phyloP scores from a whole-genome alignment of 1,140 invertebrate genomes.

The Dreissena rostriformis region DNA sequence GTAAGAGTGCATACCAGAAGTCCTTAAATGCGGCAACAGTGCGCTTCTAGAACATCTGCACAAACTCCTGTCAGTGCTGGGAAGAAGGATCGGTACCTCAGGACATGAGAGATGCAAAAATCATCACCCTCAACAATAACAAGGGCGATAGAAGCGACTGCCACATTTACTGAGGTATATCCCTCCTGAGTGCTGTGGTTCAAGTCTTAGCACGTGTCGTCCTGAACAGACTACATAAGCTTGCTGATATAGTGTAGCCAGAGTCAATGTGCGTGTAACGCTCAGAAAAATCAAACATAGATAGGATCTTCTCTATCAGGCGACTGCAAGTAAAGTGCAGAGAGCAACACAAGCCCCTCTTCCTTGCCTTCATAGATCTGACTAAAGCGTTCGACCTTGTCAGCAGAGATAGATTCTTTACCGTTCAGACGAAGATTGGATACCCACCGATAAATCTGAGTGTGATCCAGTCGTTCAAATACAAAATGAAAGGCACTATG shows the following conservation, averaged over 20 bases:
- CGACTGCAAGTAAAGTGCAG: not conserved
- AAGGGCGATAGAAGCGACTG: conserved; percentile 33
- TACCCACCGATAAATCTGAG: conserved; percentile 36
- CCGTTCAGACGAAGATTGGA: conserved; percentile 28
- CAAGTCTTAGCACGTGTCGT: conserved; percentile 7
- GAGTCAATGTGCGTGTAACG: conserved; percentile 13
- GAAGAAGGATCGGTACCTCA: not conserved
- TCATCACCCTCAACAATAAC: conserved; percentile 27
- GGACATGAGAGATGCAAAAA: conserved; percentile 31
- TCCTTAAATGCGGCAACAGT: not conserved
- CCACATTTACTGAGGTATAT: conserved; percentile 18
- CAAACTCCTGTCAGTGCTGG: conserved; percentile 6
- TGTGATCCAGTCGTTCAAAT: too few species aligned
- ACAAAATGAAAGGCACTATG: too few species aligned
- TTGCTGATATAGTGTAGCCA: not conserved
- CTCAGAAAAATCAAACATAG: conserved; percentile 19
- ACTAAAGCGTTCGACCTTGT: conserved; percentile 44
- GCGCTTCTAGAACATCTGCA: conserved; percentile 5
- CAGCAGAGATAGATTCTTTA: conserved; percentile 16
- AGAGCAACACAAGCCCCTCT: conserved; percentile 25
- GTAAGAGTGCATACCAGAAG: not conserved
- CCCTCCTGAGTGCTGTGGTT: conserved; percentile 13
- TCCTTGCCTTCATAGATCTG: conserved; percentile 37
- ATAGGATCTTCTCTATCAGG: conserved; percentile 37
- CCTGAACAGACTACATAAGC: not conserved